Conservation (phyloP, 2,113 vertebrate species). For the Gracilinanus agilis region DNA sequence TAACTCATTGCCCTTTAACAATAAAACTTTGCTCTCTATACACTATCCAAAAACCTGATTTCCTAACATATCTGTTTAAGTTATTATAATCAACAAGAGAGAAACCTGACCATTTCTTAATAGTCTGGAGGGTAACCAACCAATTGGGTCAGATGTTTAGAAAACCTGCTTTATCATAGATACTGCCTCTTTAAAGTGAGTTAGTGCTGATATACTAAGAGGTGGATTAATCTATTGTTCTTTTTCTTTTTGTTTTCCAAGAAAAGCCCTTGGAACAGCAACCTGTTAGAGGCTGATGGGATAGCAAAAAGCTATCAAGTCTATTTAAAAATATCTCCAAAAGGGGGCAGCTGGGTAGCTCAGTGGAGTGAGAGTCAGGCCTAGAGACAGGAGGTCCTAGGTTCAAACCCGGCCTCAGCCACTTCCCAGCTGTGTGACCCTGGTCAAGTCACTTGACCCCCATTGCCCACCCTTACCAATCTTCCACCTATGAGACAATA, state of each 20-base stretch:
- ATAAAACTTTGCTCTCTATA: not conserved
- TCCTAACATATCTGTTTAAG: not conserved
- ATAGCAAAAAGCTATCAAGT: conserved; percentile 10
- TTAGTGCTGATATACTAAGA: not conserved
- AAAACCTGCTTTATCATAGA: not conserved
- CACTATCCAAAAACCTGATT: not conserved
- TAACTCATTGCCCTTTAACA: not conserved
- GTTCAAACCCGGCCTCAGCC: too few relatives aligned
- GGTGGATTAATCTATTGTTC: not conserved
- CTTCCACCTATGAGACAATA: too few relatives aligned
- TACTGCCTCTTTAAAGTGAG: not conserved
- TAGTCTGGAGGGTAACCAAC: not conserved
- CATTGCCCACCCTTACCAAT: too few relatives aligned
- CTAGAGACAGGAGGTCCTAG: too few relatives aligned
- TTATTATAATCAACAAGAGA: not conserved
- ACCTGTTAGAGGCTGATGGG: not conserved
- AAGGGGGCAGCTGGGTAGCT: too few relatives aligned
- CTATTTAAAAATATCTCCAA: conserved; percentile 2
- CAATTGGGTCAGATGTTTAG: not conserved
- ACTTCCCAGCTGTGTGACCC: too few relatives aligned
- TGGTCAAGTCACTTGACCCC: too few relatives aligned
- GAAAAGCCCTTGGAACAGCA: conserved; percentile 1
- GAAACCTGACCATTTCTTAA: not conserved
- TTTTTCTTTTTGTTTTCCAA: not conserved
- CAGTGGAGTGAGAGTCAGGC: too few relatives aligned